Evolutionary conservation across 1,140 invertebrate genomes (phyloP), one percentile per base, ranked within the genome.

Genomic region (Coelopa frigida): DNA sequence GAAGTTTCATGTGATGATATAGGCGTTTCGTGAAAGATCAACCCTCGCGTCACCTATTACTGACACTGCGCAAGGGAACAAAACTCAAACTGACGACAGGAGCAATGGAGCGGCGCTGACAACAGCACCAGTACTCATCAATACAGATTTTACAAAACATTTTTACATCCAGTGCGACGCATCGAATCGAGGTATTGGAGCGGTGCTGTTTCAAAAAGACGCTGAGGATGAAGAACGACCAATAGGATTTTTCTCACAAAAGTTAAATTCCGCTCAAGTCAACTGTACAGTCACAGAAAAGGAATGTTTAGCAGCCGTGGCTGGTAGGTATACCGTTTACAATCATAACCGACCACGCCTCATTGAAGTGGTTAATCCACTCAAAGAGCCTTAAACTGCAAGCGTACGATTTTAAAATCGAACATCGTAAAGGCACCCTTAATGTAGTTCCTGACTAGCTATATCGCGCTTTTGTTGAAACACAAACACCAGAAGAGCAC

Each of bases 381-480:
- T 63, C 27, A 73, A 69, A 7, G 71, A 75, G 35, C 67, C 41
- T 66, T 7, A 49, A 58, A 3, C 43, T 57, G 1, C 58, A 59
- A 3, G 18, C 43, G 1, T 68, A 55, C 48, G 48, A 62, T 20
- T 64, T 68, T 41, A 47, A 44, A 5, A 50, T 70, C 24, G 58
- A 57, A 35, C 61, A 67, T 37, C 49, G 58, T 7, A 53, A 56
- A 3, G 62, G 46, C 3, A 21, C 46, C 4, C 50, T 62, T 17
- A 55, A 64, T 39, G 35, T 60, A 3, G 53, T 61, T 3, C 3
- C 48, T 8, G 35, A 49, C 21, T 22, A 18, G 21, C 22, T 49
- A 36, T 44, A 39, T 2, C 33, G 44, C 3, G 15, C n/a, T 14
- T 8, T 8, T 33, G 3, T 33, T 33, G 4, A 17, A 33, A 33